Evolutionary conservation across 92 coral and sea anemone species (phyloP).

Genomic region (Epizoanthus stellaris): DNA sequence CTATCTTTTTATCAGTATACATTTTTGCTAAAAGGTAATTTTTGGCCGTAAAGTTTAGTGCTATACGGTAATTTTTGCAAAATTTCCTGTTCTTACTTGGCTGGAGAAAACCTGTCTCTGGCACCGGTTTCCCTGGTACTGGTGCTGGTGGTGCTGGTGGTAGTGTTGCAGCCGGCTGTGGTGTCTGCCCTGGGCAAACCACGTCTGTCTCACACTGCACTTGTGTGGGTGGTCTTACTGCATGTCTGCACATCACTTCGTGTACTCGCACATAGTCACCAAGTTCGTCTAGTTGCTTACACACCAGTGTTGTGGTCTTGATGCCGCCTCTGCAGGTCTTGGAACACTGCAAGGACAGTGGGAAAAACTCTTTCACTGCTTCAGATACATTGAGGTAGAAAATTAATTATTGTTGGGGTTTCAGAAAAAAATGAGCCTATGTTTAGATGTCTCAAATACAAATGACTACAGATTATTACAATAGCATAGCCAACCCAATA

Average conservation of each 20-base stretch:
- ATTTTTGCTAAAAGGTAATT: no score
- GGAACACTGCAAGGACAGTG: constrained; percentile 19
- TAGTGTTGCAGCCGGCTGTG: not conserved
- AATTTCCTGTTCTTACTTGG: constrained; percentile 7
- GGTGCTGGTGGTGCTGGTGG: not conserved
- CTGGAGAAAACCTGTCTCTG: constrained; percentile 5
- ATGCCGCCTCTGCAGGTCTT: constrained; percentile 27
- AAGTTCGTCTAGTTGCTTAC: constrained; percentile 27
- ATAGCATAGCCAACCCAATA: no score
- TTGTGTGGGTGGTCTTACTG: constrained; percentile 5
- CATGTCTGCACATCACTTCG: not conserved
- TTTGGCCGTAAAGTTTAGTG: no score
- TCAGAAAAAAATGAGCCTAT: no score
- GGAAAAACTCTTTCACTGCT: not conserved
- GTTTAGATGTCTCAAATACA: no score
- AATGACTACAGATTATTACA: no score
- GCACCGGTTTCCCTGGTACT: not conserved
- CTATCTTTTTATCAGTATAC: no score
- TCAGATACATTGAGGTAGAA: no score
- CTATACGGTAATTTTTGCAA: no score
- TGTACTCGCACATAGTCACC: constrained; percentile 16
- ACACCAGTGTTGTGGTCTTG: constrained; percentile 13
- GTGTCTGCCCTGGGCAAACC: constrained; percentile 18
- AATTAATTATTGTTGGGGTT: no score
- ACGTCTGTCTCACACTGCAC: constrained; percentile 20